Evolutionary conservation across 2,888 invertebrate genomes (phyloP), one percentile per base, ranked within the genome.

Genomic region (Lepidocyrtinus sp.): DNA sequence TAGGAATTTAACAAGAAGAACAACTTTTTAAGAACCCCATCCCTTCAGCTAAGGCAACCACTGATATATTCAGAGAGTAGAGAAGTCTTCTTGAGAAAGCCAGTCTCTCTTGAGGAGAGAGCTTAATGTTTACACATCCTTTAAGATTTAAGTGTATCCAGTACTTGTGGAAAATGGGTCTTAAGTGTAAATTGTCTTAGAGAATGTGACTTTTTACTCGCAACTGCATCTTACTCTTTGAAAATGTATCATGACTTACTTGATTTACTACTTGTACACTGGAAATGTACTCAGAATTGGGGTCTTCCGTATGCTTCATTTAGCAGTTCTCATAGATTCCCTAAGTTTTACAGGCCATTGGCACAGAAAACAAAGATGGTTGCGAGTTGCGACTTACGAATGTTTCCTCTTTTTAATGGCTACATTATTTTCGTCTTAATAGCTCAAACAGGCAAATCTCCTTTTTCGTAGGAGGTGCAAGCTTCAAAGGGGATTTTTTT

Each of bases 361-460:
- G n/a, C n/a, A n/a, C n/a, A n/a, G n/a, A n/a, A n/a, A n/a, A n/a
- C n/a, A n/a, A n/a, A n/a, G n/a, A n/a, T n/a, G n/a, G n/a, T n/a
- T n/a, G n/a, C n/a, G n/a, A n/a, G n/a, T n/a, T n/a, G n/a, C n/a
- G n/a, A n/a, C 19, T 59, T 69, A 69, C 62, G 62, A 68, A 73
- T 78, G 63, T 69, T 78, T 73, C 73, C 78, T 46, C 45, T 27
- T 72, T 27, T 77, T 71, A 72, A 72, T 71, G 67, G 72, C 22
- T 24, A 26, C 22, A 26, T n/a, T n/a, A n/a, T n/a, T n/a, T 45
- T 72, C 61, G 55, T 77, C n/a, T 77, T 59, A 50, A 50, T 50
- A 64, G 71, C 65, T 24, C 15, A 24, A 9, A 45, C 50, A 45
- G 61, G 21, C 22, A 59, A 0, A 61, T 7, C 22, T n/a, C 46